Conservation (phyloP, 2,888 invertebrate species). For the Andricus curvator region DNA sequence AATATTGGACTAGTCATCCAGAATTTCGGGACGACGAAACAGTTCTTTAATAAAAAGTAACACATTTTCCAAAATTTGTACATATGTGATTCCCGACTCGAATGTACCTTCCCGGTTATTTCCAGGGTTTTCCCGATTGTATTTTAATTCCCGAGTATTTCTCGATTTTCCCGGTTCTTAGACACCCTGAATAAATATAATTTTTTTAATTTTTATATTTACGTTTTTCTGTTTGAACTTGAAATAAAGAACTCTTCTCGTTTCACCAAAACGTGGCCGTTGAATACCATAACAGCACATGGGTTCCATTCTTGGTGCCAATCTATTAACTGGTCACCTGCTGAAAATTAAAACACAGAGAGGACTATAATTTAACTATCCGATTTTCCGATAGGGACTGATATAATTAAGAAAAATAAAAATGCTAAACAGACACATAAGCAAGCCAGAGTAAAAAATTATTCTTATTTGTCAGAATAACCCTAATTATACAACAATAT, state of each 20-base stretch:
- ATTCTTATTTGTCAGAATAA: too few species aligned
- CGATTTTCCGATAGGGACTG: too few species aligned
- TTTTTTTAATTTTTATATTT: neutral
- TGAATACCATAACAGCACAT: neutral
- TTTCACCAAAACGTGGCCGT: conserved; percentile 8
- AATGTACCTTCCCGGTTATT: too few species aligned
- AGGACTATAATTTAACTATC: neutral
- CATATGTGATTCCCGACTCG: too few species aligned
- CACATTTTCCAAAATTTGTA: too few species aligned
- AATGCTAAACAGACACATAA: neutral
- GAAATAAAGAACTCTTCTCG: conserved; percentile 17
- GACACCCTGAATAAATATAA: neutral
- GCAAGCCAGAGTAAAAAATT: neutral
- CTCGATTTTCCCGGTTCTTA: too few species aligned
- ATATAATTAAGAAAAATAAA: neutral
- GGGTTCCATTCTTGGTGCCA: neutral
- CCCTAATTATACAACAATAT: neutral
- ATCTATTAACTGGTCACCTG: neutral
- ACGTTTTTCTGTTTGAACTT: conserved; percentile 19
- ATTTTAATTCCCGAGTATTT: too few species aligned
- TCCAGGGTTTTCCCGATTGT: too few species aligned
- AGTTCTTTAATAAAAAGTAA: too few species aligned
- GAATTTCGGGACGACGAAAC: too few species aligned
- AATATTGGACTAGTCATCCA: too few species aligned
- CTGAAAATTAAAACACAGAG: neutral